Evolutionary conservation across 1,140 invertebrate genomes (phyloP).

Genomic region (Aphelinus atriplicis): DNA sequence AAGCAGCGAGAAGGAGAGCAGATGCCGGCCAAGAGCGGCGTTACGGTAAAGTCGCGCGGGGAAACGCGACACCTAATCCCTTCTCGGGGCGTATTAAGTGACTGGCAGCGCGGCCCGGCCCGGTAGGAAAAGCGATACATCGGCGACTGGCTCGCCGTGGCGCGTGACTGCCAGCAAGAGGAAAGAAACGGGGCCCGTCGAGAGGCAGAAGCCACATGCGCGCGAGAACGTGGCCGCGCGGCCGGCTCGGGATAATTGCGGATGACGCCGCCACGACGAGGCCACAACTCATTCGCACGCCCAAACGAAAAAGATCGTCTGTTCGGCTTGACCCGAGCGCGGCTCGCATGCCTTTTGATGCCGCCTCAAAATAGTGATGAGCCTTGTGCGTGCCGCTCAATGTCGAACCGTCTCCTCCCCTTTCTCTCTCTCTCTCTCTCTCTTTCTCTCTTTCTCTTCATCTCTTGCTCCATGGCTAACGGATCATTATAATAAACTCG

Average conservation of each 20-base stretch:
- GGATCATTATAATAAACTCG: too few relatives aligned
- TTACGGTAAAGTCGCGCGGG: conserved; percentile 32
- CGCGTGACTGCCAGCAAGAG: neutral
- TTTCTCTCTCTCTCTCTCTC: neutral
- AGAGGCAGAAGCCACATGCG: neutral
- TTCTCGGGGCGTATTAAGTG: conserved; percentile 59
- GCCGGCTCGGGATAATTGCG: neutral
- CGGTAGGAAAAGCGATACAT: conserved; percentile 10
- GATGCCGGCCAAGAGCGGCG: neutral
- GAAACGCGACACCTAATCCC: conserved; percentile 62
- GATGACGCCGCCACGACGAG: neutral
- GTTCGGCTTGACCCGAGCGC: too few relatives aligned
- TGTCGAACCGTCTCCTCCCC: too few relatives aligned
- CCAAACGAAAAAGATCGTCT: too few relatives aligned
- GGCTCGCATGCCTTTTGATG: too few relatives aligned
- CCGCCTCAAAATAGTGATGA: neutral
- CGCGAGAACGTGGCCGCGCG: neutral
- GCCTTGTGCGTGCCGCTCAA: neutral
- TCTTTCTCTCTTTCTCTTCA: too few relatives aligned
- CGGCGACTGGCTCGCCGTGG: neutral
- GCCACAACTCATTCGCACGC: too few relatives aligned
- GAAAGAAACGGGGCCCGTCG: neutral
- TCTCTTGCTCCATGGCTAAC: neutral
- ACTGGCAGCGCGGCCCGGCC: conserved; percentile 47
- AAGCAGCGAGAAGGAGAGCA: neutral